A percentile compares a stretch with the other conserved stretches of the same genome.
phyloP scores from a whole-genome alignment of 2,113 vertebrate species.

The Platichthys stellatus region DNA sequence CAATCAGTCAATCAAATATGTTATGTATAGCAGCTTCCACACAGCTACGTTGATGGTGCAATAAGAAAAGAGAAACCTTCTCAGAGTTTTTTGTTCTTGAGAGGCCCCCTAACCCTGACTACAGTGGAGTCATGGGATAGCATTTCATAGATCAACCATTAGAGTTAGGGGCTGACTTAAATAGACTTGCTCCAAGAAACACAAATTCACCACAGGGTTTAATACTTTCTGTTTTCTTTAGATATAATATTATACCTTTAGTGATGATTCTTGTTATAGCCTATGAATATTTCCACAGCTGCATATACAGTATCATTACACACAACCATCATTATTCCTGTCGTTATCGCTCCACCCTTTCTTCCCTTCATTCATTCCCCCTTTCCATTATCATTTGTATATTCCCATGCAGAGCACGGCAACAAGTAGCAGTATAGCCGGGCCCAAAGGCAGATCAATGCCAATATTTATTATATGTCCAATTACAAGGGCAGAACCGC shows the following conservation, averaged over 20 bases:
- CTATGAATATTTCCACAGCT: not conserved
- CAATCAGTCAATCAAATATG: too few species aligned
- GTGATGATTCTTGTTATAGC: not conserved
- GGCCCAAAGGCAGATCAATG: constrained; percentile 61
- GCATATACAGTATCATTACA: not conserved
- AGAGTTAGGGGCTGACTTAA: too few species aligned
- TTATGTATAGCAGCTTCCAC: too few species aligned
- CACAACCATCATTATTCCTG: constrained; percentile 4
- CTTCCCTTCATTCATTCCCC: constrained; percentile 6
- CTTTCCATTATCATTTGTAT: constrained; percentile 17
- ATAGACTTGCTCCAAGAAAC: too few species aligned
- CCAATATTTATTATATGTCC: constrained; percentile 71
- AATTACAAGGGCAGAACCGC: constrained; percentile 50
- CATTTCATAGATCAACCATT: too few species aligned
- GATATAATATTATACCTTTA: not conserved
- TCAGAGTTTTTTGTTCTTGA: too few species aligned
- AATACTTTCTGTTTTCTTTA: not conserved
- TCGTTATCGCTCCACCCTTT: constrained; percentile 1
- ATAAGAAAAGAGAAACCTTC: too few species aligned
- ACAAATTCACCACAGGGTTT: too few species aligned
- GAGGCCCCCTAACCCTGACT: too few species aligned
- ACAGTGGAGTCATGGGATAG: too few species aligned
- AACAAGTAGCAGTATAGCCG: constrained; percentile 3
- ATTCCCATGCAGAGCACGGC: constrained; percentile 39
- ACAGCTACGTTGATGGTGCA: too few species aligned